phyloP scores from a whole-genome alignment of 2,888 invertebrate species.

The Nephrotoma flavescens region DNA sequence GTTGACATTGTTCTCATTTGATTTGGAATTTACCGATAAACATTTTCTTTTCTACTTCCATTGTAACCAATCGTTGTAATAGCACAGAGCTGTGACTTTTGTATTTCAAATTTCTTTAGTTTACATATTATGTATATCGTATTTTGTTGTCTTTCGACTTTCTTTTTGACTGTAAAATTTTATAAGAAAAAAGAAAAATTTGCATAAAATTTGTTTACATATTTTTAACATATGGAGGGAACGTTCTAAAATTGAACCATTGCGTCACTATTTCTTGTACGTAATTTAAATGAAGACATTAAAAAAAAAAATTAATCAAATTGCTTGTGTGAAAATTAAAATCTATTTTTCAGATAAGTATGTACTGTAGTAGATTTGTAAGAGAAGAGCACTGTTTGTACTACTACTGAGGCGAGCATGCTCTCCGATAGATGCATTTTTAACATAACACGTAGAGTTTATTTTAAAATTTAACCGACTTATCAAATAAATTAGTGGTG shows the following conservation, averaged over 20 bases:
- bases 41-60: not conserved
- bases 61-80: not conserved
- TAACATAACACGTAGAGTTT: too few relatives aligned
- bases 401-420: too few relatives aligned
- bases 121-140: not conserved
- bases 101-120: not conserved
- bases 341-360: not conserved
- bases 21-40: not conserved
- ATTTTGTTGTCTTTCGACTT: not conserved
- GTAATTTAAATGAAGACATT: not conserved
- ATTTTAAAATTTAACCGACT: too few relatives aligned
- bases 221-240: not conserved
- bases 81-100: not conserved
- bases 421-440: too few relatives aligned
- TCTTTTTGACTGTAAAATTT: not conserved
- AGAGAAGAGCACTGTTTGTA: not conserved
- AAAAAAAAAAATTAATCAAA: not conserved
- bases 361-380: not conserved
- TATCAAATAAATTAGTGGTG: too few relatives aligned
- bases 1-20: not conserved
- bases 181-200: not conserved
- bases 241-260: not conserved
- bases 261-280: not conserved
- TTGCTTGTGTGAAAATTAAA: not conserved
- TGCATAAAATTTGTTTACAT: not conserved